Conservation (phyloP, 2,113 vertebrate genomes). For the Urocolius indicus region DNA sequence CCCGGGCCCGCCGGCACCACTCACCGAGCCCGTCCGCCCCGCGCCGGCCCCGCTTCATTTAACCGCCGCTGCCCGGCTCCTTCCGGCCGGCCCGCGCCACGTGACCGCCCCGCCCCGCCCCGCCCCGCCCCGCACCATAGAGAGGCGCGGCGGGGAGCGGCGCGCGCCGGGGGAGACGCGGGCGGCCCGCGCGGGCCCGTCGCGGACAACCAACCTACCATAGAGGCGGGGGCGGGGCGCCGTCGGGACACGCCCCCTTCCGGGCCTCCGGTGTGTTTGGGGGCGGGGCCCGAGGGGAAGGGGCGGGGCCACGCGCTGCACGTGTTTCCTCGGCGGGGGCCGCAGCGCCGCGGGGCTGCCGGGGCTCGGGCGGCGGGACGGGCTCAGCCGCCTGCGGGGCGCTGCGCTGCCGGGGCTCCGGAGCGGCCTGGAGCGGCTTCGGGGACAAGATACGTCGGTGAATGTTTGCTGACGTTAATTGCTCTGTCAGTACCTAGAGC, state of each 20-base stretch:
- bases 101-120: constrained; percentile 54
- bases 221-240: neutral
- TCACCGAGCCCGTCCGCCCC: neutral
- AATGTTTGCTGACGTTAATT: neutral
- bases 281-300: neutral
- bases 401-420: no score
- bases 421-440: neutral
- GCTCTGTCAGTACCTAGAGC: neutral
- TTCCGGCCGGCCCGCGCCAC: constrained; percentile 46
- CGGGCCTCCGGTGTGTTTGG: neutral
- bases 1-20: neutral
- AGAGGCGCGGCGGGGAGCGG: neutral
- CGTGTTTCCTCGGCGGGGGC: neutral
- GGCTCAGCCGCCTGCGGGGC: no score
- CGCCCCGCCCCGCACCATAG: constrained; percentile 54
- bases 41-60: constrained; percentile 40
- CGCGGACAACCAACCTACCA: neutral
- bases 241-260: neutral
- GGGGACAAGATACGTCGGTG: neutral
- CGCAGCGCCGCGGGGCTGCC: no score
- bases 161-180: neutral
- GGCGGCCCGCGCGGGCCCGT: neutral
- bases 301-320: neutral
- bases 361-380: neutral
- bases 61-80: constrained; percentile 36